phyloP scores from a whole-genome alignment of 2,797 vertebrate species.

The Silurus lanzhouensis region DNA sequence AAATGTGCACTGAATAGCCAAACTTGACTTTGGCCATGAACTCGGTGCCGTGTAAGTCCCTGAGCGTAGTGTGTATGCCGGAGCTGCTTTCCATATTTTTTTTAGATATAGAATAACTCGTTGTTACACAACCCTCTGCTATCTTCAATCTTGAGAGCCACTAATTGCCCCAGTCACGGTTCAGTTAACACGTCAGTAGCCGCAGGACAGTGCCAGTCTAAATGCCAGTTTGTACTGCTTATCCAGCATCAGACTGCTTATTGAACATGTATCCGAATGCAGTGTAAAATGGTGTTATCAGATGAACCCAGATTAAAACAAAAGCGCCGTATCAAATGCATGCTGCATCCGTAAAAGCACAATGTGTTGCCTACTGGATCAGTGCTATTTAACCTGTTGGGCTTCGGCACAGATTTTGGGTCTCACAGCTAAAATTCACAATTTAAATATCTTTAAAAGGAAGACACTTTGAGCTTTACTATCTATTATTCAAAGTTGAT shows the following conservation, averaged over 20 bases:
- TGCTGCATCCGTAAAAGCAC: neutral
- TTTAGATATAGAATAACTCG: slow-evolving; percentile 28
- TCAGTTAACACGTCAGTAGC: neutral
- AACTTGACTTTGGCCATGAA: neutral
- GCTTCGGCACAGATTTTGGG: too few relatives aligned
- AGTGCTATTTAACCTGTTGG: neutral
- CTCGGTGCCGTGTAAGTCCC: neutral
- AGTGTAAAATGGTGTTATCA: neutral
- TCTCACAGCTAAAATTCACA: too few relatives aligned
- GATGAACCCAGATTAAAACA: neutral
- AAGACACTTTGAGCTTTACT: too few relatives aligned
- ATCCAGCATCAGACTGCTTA: neutral
- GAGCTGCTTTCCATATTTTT: slow-evolving; percentile 31
- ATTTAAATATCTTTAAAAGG: too few relatives aligned
- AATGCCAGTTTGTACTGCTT: neutral
- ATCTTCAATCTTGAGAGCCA: neutral
- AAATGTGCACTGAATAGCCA: neutral
- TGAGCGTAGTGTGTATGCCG: neutral
- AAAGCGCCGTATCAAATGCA: neutral
- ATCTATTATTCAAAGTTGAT: too few relatives aligned
- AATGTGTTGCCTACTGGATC: neutral
- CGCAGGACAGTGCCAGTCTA: neutral
- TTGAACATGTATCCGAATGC: neutral
- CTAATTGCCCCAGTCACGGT: neutral
- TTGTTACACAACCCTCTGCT: slow-evolving; percentile 12